Evolutionary conservation across 2,797 vertebrate species (phyloP).

Genomic region (Muraenolepis orangiensis): DNA sequence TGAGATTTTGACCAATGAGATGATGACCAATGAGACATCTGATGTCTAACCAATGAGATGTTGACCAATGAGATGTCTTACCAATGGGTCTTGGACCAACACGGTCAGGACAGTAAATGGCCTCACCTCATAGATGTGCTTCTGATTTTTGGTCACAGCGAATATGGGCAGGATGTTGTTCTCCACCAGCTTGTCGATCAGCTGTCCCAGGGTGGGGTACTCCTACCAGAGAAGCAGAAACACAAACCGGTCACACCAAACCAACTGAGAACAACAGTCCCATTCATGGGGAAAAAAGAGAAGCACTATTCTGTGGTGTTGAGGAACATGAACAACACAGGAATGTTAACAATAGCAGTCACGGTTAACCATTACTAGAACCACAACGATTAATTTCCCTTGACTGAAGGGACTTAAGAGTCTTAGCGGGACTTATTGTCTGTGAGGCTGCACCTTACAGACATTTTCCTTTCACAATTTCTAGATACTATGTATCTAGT

Average conservation of each 20-base stretch:
- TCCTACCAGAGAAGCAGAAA: conserved; percentile 71
- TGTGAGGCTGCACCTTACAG: neutral
- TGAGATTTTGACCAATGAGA: neutral
- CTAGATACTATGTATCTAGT: too few species aligned
- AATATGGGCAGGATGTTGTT: conserved; percentile 97
- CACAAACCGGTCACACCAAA: conserved; percentile 12
- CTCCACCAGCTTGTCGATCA: conserved; percentile 93
- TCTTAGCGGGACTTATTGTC: too few species aligned
- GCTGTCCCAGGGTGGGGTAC: conserved; percentile 93
- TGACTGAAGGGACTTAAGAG: too few species aligned
- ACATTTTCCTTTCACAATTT: neutral
- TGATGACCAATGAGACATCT: too few species aligned
- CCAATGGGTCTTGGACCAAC: too few species aligned
- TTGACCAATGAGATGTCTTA: neutral
- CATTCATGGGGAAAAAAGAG: neutral
- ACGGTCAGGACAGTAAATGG: neutral
- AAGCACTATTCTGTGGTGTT: neutral
- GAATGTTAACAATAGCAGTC: neutral
- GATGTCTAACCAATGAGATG: too few species aligned
- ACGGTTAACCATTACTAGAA: neutral
- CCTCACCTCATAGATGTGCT: conserved; percentile 84
- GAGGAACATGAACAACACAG: neutral
- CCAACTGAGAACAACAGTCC: neutral
- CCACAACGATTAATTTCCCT: neutral
- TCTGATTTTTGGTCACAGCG: conserved; percentile 85